Percentiles rank a stretch among this genome's conserved stretches.
Conservation (phyloP, 2,797 vertebrate genomes). For the Gadopsis marmoratus region DNA sequence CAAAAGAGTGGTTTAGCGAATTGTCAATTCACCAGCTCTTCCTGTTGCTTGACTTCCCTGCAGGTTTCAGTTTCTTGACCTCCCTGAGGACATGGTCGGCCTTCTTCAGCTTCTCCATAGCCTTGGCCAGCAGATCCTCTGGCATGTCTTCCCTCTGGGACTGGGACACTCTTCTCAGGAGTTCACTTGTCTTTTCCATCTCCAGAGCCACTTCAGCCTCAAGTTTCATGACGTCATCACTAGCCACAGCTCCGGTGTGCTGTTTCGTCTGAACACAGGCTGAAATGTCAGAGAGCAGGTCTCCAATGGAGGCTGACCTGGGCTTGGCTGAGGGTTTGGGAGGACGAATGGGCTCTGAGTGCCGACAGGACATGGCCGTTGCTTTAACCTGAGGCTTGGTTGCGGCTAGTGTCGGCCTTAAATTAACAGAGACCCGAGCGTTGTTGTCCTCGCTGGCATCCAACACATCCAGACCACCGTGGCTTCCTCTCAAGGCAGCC, state of each 20-base stretch:
- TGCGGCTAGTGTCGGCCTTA: slow-evolving; percentile 4
- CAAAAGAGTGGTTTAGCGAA: slow-evolving; percentile 8
- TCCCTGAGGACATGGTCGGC: slow-evolving; percentile 91
- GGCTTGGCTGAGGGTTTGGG: slow-evolving; percentile 57
- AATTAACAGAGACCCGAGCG: slow-evolving; percentile 45
- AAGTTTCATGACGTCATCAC: slow-evolving; percentile 80
- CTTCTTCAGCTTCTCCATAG: slow-evolving; percentile 91
- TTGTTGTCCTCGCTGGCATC: slow-evolving; percentile 61
- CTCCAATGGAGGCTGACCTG: slow-evolving; percentile 83
- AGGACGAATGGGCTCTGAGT: slow-evolving; percentile 63
- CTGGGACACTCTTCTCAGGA: slow-evolving; percentile 83
- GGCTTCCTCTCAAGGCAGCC: slow-evolving; percentile 66
- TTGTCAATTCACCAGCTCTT: slow-evolving; percentile 78
- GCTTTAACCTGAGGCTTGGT: slow-evolving; percentile 25
- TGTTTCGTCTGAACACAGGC: slow-evolving; percentile 10
- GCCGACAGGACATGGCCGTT: neutral
- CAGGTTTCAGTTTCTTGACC: slow-evolving; percentile 83
- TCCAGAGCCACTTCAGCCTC: slow-evolving; percentile 88
- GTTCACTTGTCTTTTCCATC: slow-evolving; percentile 87
- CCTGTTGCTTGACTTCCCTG: slow-evolving; percentile 65
- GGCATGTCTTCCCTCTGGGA: slow-evolving; percentile 56
- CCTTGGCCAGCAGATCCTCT: slow-evolving; percentile 87
- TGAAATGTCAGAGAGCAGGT: slow-evolving; percentile 82
- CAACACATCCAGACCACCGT: slow-evolving; percentile 74
- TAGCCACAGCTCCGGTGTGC: slow-evolving; percentile 6